These are phyloP conservation scores for Drosophila eohydei DNA, from an alignment of 2,888 invertebrate species.

Conservation along the genomic window DNA sequence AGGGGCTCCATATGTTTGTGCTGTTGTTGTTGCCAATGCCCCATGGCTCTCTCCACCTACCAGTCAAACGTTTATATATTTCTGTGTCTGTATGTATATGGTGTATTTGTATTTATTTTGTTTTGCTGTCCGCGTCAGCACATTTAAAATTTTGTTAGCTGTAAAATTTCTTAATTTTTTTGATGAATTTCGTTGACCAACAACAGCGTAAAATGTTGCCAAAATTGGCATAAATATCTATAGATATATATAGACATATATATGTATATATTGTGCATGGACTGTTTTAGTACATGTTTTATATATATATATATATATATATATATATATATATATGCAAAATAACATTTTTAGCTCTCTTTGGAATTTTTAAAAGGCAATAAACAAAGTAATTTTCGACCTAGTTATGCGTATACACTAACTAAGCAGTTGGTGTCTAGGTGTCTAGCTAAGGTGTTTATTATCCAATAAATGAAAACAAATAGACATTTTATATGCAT, in stretches of 20 bases:
- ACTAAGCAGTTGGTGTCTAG: not conserved
- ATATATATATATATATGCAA: conserved; percentile 7
- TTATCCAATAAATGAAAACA: not conserved
- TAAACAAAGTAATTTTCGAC: conserved; percentile 38
- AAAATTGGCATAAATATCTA: conserved; percentile 2
- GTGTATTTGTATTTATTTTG: conserved; percentile 1
- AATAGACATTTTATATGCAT: not conserved
- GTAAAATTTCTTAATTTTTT: conserved; percentile 77
- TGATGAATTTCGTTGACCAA: conserved; percentile 72
- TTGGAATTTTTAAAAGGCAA: conserved; percentile 46
- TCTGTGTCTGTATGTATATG: not conserved
- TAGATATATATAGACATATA: conserved; percentile 5
- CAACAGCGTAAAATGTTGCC: conserved; percentile 18
- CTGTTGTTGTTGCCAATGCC: conserved; percentile 4
- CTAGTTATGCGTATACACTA: conserved; percentile 8
- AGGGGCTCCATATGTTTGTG: conserved; percentile 37
- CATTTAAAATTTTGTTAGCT: conserved; percentile 75
- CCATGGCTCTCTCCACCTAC: not conserved
- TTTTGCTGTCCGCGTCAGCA: conserved; percentile 56
- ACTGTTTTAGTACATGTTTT: conserved; percentile 10
- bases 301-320: conserved; percentile 1
- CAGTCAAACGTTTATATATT: conserved; percentile 6
- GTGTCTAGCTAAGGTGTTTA: not conserved
- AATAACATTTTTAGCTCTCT: conserved; percentile 23
- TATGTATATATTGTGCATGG: not conserved